Percentiles rank a stretch among this genome's conserved stretches.
These are phyloP conservation scores for Sitophilus oryzae DNA, from an alignment of 1,140 invertebrate genomes.

Conservation along the genomic window DNA sequence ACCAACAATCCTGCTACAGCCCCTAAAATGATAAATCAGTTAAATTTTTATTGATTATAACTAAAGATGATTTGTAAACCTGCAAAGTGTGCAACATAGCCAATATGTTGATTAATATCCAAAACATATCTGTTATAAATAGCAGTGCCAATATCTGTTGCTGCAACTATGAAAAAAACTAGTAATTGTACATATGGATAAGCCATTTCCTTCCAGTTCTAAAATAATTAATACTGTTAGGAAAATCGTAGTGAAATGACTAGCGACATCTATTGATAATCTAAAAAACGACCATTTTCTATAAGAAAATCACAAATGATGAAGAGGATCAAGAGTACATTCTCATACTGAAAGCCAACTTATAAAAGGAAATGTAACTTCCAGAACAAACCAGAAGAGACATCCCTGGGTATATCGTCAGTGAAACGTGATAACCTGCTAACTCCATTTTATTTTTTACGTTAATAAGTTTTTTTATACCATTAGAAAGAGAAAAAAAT, in stretches of 20 bases:
- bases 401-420: too few species aligned
- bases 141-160: conserved; percentile 65
- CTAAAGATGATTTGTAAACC: conserved; percentile 40
- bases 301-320: too few species aligned
- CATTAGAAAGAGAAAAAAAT: too few species aligned
- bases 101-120: conserved; percentile 62
- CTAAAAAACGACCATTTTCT: background rate
- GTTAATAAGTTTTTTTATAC: too few species aligned
- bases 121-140: conserved; percentile 71
- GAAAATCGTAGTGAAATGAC: background rate
- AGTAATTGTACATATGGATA: conserved; percentile 74
- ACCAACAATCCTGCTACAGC: conserved; percentile 79
- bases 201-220: conserved; percentile 93
- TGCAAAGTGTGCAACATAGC: conserved; percentile 84
- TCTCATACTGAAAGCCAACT: too few species aligned
- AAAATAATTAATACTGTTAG: conserved; percentile 37
- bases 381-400: too few species aligned
- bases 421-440: too few species aligned
- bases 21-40: conserved; percentile 37
- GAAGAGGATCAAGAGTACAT: too few species aligned
- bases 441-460: too few species aligned
- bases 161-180: conserved; percentile 67
- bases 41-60: background rate
- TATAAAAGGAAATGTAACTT: too few species aligned
- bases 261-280: too few species aligned